Conservation (phyloP, 2,113 vertebrate species). For the Mola mola region DNA sequence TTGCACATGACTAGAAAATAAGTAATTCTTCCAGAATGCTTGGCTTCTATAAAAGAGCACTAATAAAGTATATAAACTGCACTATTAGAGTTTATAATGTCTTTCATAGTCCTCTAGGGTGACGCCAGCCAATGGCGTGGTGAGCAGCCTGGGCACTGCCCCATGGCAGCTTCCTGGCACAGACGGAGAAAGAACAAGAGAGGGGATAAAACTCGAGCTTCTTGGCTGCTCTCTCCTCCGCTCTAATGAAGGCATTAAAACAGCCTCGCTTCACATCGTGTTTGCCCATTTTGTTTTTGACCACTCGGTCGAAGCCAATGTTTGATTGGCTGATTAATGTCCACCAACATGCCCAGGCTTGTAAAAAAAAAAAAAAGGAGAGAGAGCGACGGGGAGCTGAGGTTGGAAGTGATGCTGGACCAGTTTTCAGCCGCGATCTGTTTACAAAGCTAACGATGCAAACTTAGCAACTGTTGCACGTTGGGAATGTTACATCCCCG, state of each 20-base stretch:
- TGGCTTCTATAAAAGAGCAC: conserved; percentile 78
- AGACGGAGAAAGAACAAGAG: conserved; percentile 56
- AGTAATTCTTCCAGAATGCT: conserved; percentile 73
- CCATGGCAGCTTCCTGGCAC: conserved; percentile 80
- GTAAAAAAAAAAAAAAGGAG: conserved; percentile 49
- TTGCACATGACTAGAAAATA: conserved; percentile 72
- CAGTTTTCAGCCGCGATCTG: conserved; percentile 9
- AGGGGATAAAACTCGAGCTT: conserved; percentile 69
- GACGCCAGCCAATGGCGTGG: conserved; percentile 76
- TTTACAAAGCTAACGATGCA: conserved; percentile 8
- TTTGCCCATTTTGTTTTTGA: conserved; percentile 74
- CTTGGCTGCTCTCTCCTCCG: conserved; percentile 64
- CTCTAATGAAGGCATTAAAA: conserved; percentile 83
- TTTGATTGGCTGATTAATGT: conserved; percentile 68
- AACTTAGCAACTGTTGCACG: neutral
- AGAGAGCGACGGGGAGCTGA: conserved; percentile 6
- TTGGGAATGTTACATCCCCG: conserved; percentile 5
- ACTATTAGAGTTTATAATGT: conserved; percentile 82
- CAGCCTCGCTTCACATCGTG: conserved; percentile 48
- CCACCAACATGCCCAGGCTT: conserved; percentile 55
- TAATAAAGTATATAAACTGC: conserved; percentile 83
- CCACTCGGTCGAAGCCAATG: conserved; percentile 64
- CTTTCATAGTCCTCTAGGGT: conserved; percentile 77
- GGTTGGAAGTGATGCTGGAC: conserved; percentile 10
- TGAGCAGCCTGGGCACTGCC: conserved; percentile 76